Evolutionary conservation across 2,888 invertebrate species (phyloP), one percentile per base, ranked within the genome.

Genomic region (Volucella inflata): DNA sequence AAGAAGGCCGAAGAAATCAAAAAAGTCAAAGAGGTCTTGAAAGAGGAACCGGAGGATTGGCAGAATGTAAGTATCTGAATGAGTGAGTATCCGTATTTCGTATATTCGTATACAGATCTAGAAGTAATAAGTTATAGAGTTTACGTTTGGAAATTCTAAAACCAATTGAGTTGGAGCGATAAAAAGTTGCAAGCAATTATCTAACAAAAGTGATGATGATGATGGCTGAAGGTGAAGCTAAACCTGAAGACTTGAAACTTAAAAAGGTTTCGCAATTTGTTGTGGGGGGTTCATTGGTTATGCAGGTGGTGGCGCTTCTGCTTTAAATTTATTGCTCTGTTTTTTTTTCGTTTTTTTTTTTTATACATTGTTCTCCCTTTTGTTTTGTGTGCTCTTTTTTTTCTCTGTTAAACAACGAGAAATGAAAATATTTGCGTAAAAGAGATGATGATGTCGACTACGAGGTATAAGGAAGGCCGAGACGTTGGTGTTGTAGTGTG

Each of bases 11-110:
- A 97, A 91, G 96, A 97, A 91, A 96, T 97, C 76, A 97, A 97
- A 92, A 95, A 96, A 89, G 95, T 95, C 70, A 96, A 96, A 90
- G 96, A 96, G 89, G 95, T 96, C 84, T 94, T 95, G 80, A 95
- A 96, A 89, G 97, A 97, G 91, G 95, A 97, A 89, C 96, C 96
- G 87, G 97, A 97, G 92, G 97, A 97, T 91, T 97, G 97, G 97
- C 97, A 97, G 93, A 96, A 96, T 94, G 97, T 97, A 92, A 94
- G 95, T 92, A 88, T 40, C n/a, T 4, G 21, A 16, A 6, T 1
- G 60, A 42, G 46, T 1, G 60, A 42, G 46, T 64, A 48, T 36
- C 30, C 30, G 30, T 30, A 30, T 30, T 30, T 30, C 30, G 30
- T 30, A 30, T 30, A 30, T 30, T 30, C 30, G 30, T 30, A 30